Evolutionary conservation across 35 echinoderm and acorn worm genomes (phyloP).

Genomic region (Diadema setosum): DNA sequence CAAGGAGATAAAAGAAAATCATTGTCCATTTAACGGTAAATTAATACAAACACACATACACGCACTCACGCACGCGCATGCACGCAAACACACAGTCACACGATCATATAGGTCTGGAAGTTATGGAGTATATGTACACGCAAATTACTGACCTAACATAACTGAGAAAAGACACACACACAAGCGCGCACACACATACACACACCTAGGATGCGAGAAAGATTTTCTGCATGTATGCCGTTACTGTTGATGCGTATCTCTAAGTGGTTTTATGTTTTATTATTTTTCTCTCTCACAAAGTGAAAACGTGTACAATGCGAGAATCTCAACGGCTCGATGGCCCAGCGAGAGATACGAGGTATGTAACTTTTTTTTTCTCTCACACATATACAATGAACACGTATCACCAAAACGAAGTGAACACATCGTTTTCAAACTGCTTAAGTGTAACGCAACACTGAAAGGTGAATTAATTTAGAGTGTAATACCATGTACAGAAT

Average conservation of each 20-base stretch:
- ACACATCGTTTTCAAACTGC: too few relatives aligned
- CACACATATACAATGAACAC: too few relatives aligned
- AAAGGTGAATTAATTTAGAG: too few relatives aligned
- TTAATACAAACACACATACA: too few relatives aligned
- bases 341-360: conserved; percentile 80
- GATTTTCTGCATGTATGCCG: background rate
- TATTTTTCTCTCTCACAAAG: background rate
- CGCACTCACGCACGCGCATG: too few relatives aligned
- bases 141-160: background rate
- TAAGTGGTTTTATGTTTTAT: background rate
- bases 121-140: background rate
- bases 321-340: conserved; percentile 68
- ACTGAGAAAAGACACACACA: background rate
- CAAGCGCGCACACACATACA: background rate
- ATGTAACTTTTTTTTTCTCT: too few relatives aligned
- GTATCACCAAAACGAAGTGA: too few relatives aligned
- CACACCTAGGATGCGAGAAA: background rate
- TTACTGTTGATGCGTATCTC: background rate
- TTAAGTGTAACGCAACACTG: too few relatives aligned
- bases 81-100: too few relatives aligned
- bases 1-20: too few relatives aligned
- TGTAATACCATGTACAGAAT: too few relatives aligned
- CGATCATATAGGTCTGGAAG: background rate
- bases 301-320: conserved; percentile 36
- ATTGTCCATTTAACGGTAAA: too few relatives aligned